phyloP scores from a whole-genome alignment of 2,888 invertebrate species.

The Agrypnus murinus region DNA sequence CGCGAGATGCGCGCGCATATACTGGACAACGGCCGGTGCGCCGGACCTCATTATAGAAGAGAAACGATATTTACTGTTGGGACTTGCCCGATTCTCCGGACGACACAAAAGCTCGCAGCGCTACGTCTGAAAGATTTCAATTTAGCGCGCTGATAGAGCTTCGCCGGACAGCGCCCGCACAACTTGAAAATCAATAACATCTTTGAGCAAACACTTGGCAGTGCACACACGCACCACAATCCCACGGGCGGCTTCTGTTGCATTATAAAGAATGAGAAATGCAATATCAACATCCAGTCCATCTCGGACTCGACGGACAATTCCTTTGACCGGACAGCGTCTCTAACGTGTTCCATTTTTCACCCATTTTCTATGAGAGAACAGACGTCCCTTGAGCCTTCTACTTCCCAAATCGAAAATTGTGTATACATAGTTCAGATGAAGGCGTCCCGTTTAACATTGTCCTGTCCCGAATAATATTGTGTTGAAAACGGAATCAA shows the following conservation, averaged over 20 bases:
- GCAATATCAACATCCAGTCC: slow-evolving; percentile 66
- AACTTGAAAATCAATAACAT: slow-evolving; percentile 72
- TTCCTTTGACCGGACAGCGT: slow-evolving; percentile 54
- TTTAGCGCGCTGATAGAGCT: slow-evolving; percentile 67
- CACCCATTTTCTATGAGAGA: slow-evolving; percentile 40
- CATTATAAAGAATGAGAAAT: slow-evolving; percentile 73
- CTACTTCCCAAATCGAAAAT: slow-evolving; percentile 44
- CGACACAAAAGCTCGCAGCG: slow-evolving; percentile 61
- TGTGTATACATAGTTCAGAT: slow-evolving; percentile 46
- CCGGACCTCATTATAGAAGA: slow-evolving; percentile 64
- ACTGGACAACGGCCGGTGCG: slow-evolving; percentile 52
- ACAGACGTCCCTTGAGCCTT: slow-evolving; percentile 39
- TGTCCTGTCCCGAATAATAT: background rate
- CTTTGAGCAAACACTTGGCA: slow-evolving; percentile 72
- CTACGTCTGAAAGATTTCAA: slow-evolving; percentile 70
- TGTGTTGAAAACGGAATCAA: background rate
- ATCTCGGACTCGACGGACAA: slow-evolving; percentile 48
- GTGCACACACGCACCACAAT: slow-evolving; percentile 71
- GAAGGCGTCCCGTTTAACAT: slow-evolving; percentile 27
- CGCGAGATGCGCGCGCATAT: slow-evolving; percentile 68
- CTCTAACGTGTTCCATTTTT: slow-evolving; percentile 53
- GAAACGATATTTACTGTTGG: slow-evolving; percentile 69
- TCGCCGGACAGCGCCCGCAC: slow-evolving; percentile 59
- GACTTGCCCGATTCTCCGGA: slow-evolving; percentile 57
- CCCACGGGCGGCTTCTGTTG: slow-evolving; percentile 69